Percentiles rank a stretch among this genome's conserved stretches.
phyloP scores from a whole-genome alignment of 2,797 vertebrate genomes.

The Poeciliopsis presidionis region DNA sequence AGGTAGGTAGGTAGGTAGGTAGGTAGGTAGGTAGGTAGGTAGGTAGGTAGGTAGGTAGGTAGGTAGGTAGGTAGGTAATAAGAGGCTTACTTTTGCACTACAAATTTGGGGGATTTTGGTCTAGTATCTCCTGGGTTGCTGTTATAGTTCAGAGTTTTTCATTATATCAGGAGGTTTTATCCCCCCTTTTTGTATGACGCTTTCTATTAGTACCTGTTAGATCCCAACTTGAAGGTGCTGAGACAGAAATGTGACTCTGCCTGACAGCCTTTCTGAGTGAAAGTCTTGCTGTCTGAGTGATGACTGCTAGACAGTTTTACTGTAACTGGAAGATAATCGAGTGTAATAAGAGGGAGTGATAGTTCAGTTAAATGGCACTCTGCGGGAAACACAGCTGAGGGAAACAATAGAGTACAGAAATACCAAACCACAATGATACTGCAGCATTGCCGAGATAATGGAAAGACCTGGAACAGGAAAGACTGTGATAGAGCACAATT shows the following conservation, averaged over 20 bases:
- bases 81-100: not conserved
- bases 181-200: not conserved
- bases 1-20: too few species aligned
- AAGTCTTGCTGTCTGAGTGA: conserved; percentile 37
- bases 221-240: conserved; percentile 8
- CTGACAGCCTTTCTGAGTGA: conserved; percentile 15
- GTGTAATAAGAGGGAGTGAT: conserved; percentile 21
- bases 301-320: conserved; percentile 26
- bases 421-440: not conserved
- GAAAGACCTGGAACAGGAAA: not conserved
- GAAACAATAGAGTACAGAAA: conserved; percentile 3
- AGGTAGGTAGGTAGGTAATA: not conserved
- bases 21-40: too few species aligned
- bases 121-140: conserved; percentile 2
- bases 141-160: not conserved
- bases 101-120: not conserved
- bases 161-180: not conserved
- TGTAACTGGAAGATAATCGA: conserved; percentile 44
- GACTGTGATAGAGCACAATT: not conserved
- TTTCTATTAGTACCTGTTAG: not conserved
- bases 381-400: conserved; percentile 25
- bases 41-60: too few species aligned
- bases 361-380: conserved; percentile 38
- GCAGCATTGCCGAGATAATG: not conserved
- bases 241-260: conserved; percentile 4